These are phyloP conservation scores for Leuctra nigra DNA, from an alignment of 2,888 invertebrate genomes.

Conservation along the genomic window DNA sequence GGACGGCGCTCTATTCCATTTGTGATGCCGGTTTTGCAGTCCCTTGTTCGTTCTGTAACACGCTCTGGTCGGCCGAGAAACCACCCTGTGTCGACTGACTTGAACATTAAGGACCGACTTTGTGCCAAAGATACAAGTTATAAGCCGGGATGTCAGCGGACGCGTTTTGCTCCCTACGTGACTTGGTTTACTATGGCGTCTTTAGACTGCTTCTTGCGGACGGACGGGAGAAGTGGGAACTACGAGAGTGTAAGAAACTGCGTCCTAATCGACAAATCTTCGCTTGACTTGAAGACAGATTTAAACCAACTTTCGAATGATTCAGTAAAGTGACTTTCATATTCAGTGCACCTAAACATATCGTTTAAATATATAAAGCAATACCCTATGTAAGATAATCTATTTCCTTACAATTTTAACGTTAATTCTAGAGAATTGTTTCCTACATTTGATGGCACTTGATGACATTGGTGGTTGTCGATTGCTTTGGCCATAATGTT, in stretches of 20 bases:
- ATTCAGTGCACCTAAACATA: too few relatives aligned
- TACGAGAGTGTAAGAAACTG: slow-evolving; percentile 2
- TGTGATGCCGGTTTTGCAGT: background rate
- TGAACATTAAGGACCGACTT: slow-evolving; percentile 37
- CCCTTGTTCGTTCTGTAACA: background rate
- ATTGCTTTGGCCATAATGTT: too few relatives aligned
- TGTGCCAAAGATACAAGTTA: slow-evolving; percentile 37
- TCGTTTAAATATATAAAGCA: too few relatives aligned
- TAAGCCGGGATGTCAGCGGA: slow-evolving; percentile 39
- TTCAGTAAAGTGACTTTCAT: too few relatives aligned
- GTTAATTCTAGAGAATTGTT: too few relatives aligned
- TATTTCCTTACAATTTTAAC: too few relatives aligned
- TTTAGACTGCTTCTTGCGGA: slow-evolving; percentile 17
- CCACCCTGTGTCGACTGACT: background rate
- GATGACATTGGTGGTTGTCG: too few relatives aligned
- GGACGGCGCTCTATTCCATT: background rate
- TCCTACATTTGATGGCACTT: too few relatives aligned
- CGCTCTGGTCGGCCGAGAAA: background rate
- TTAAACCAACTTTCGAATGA: too few relatives aligned
- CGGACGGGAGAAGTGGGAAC: background rate
- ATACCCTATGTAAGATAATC: too few relatives aligned
- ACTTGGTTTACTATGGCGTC: slow-evolving; percentile 18
- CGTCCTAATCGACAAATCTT: slow-evolving; percentile 2
- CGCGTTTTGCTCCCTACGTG: slow-evolving; percentile 19
- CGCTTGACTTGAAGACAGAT: background rate